A percentile compares a stretch with the other conserved stretches of the same genome.
These are phyloP conservation scores for Oikopleura dioica DNA, from an alignment of 23 tunicate genomes.

Conservation along the genomic window DNA sequence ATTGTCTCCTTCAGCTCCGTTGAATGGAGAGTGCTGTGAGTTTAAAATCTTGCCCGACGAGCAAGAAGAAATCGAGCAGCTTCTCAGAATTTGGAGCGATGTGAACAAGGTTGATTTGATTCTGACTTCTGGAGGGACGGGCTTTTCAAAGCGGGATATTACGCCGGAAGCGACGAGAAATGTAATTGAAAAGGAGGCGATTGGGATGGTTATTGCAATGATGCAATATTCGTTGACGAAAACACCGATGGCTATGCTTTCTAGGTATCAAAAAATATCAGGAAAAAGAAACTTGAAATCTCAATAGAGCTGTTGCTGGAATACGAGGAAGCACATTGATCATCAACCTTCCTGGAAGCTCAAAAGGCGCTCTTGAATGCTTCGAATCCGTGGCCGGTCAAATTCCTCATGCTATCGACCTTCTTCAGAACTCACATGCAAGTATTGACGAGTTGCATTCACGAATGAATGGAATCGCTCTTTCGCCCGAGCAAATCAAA, in stretches of 20 bases:
- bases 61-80: conserved; percentile 15
- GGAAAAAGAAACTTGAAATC: background rate
- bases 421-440: background rate
- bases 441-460: background rate
- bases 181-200: conserved; percentile 52
- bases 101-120: conserved; percentile 31
- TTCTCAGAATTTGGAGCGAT: conserved; percentile 53
- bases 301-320: conserved; percentile 49
- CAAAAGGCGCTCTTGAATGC: conserved; percentile 45
- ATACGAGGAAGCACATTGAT: conserved; percentile 35
- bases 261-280: conserved; percentile 24
- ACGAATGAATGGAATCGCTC: background rate
- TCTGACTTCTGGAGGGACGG: conserved; percentile 84
- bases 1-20: no score
- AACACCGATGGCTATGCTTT: conserved; percentile 45
- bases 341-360: conserved; percentile 66
- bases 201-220: conserved; percentile 36
- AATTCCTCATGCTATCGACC: background rate
- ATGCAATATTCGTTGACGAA: conserved; percentile 27
- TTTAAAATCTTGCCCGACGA: background rate
- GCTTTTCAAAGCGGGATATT: conserved; percentile 58
- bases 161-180: conserved; percentile 83
- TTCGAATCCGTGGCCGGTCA: background rate
- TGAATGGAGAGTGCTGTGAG: no score
- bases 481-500: background rate